Evolutionary conservation across 2,888 invertebrate species (phyloP), one percentile per base, ranked within the genome.

Genomic region (Germaria angustata): DNA sequence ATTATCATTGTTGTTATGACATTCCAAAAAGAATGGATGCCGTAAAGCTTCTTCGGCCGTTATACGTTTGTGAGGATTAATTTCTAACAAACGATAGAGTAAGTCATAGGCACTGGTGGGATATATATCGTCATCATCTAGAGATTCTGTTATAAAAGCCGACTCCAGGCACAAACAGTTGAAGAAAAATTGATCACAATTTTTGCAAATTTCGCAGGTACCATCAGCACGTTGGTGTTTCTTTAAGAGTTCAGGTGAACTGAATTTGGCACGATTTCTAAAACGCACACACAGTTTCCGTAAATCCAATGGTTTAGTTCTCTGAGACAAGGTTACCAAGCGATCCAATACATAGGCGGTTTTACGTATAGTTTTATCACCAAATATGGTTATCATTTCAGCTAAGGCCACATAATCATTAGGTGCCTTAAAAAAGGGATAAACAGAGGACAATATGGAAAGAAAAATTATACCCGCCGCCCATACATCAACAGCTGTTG

Each of bases 401-500:
- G 96, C 95, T 46, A 97, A 92, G 77, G 96, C 96, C 39, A 95
- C 93, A 84, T 94, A 92, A 88, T 96, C 96, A 90, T 96, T 96
- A 36, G 94, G 93, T 22, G 96, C 96, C 86, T 95, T 94, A 90
- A 97, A 96, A 90, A 97, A 95, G 66, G 96, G 96, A 92, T 96
- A 96, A 11, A 96, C 94, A 49, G 94, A 94, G 86, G 95, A 95
- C 41, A 97, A 92, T 85, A 96, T 93, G 65, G 94, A 94, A 5
- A 96, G 92, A 88, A 97, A 93, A 86, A 97, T 96, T 63, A 97
- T 95, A 77, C 97, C 97, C 51, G 94, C 94, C 61, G 97, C 96
- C 97, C 98, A 98, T 87, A 96, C 93, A 92, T 98, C 98, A 85
- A 98, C 95, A 81, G 95, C 96, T 87, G 96, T 95, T 36, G 95